phyloP scores from a whole-genome alignment of 2,113 vertebrate genomes.

The Artemisiospiza belli region DNA sequence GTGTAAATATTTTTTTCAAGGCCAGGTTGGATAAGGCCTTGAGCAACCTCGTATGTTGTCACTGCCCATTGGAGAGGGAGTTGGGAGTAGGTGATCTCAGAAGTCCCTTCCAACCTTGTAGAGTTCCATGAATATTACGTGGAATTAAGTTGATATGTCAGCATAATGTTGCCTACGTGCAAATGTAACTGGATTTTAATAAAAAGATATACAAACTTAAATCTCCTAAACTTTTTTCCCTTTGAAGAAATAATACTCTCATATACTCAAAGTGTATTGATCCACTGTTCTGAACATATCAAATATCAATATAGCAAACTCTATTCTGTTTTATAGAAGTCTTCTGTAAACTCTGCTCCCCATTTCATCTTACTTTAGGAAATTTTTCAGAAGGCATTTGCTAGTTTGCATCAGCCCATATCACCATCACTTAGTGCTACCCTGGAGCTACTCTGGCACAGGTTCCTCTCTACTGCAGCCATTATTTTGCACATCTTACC shows the following conservation, averaged over 20 bases:
- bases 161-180: background rate
- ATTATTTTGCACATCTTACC: background rate
- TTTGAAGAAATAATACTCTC: background rate
- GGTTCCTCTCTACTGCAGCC: background rate
- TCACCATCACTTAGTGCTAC: background rate
- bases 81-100: too few species aligned
- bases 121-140: background rate
- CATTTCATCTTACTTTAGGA: background rate
- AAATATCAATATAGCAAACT: background rate
- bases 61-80: background rate
- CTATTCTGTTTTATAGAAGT: background rate
- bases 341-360: background rate
- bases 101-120: background rate
- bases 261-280: background rate
- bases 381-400: background rate
- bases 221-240: background rate
- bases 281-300: background rate
- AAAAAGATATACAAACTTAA: background rate
- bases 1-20: background rate
- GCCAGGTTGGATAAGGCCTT: background rate
- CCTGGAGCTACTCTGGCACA: background rate
- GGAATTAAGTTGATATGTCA: background rate
- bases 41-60: background rate
- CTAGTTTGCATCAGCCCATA: background rate
- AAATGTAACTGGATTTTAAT: background rate